These are phyloP conservation scores for Gallinago jamesoni DNA, from an alignment of 2,113 vertebrate genomes.

Conservation along the genomic window DNA sequence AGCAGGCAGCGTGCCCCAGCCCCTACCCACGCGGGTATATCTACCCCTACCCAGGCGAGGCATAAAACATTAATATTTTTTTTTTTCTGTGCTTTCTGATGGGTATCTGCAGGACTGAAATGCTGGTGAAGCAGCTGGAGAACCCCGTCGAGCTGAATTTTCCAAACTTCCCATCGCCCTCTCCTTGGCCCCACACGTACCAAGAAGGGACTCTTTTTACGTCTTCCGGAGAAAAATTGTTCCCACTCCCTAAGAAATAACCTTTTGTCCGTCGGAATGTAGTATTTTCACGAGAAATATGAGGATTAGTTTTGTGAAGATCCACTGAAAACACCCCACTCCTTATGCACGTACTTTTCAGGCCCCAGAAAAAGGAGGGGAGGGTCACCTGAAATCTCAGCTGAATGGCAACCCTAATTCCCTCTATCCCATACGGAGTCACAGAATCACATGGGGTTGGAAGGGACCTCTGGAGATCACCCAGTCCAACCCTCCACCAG, in stretches of 20 bases:
- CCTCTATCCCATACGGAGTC: background rate
- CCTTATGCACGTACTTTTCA: background rate
- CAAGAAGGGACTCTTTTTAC: background rate
- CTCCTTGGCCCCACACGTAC: background rate
- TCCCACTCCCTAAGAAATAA: background rate
- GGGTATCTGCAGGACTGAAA: background rate
- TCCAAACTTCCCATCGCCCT: background rate
- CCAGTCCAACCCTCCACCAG: no score
- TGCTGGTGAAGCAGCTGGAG: background rate
- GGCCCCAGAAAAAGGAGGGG: background rate
- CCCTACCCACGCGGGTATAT: background rate
- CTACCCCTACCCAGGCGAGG: background rate
- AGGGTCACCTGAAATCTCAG: background rate
- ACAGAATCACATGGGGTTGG: no score
- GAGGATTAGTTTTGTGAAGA: background rate
- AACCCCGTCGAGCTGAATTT: background rate
- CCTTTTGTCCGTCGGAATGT: background rate
- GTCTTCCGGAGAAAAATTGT: background rate
- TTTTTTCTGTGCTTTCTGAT: background rate
- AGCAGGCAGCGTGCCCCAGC: background rate
- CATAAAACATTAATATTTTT: background rate
- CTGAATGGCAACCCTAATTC: background rate
- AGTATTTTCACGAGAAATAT: background rate
- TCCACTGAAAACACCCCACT: background rate
- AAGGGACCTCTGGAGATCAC: no score